Conservation (phyloP, 2,888 invertebrate genomes). For the Clivina fossor region DNA sequence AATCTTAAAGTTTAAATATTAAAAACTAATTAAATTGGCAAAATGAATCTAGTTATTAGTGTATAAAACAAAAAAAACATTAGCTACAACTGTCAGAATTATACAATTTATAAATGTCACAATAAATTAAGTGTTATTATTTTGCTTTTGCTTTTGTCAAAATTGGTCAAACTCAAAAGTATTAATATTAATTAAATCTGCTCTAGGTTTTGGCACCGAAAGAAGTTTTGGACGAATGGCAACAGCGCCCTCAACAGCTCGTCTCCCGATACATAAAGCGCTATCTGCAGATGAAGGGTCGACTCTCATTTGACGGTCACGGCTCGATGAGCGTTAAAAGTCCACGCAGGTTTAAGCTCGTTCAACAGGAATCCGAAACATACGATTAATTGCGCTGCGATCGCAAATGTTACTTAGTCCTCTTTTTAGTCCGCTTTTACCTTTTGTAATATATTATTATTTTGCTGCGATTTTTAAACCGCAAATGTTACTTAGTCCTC, state of each 20-base stretch:
- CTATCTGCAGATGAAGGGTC: conserved; percentile 77
- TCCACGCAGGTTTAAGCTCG: conserved; percentile 83
- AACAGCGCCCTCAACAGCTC: conserved; percentile 82
- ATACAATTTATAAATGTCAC: too few species aligned
- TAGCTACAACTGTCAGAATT: too few species aligned
- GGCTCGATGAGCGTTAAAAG: conserved; percentile 82
- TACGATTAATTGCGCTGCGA: conserved; percentile 67
- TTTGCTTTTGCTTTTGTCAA: too few species aligned
- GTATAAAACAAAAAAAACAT: too few species aligned
- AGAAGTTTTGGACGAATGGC: conserved; percentile 89
- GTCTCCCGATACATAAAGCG: conserved; percentile 82
- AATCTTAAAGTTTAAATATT: too few species aligned
- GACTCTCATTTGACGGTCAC: conserved; percentile 70
- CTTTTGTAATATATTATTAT: conserved; percentile 2
- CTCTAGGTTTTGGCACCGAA: conserved; percentile 82
- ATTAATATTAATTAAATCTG: too few species aligned
- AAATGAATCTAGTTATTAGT: too few species aligned
- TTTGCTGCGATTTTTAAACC: neutral
- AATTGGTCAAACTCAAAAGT: too few species aligned
- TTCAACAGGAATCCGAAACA: conserved; percentile 88
- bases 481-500: too few species aligned
- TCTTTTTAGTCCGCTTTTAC: conserved; percentile 7
- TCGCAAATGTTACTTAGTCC: conserved; percentile 4
- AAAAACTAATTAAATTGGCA: too few species aligned
- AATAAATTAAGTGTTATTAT: too few species aligned